Conservation (phyloP, 2,113 vertebrate species). For the Prunella fulvescens region DNA sequence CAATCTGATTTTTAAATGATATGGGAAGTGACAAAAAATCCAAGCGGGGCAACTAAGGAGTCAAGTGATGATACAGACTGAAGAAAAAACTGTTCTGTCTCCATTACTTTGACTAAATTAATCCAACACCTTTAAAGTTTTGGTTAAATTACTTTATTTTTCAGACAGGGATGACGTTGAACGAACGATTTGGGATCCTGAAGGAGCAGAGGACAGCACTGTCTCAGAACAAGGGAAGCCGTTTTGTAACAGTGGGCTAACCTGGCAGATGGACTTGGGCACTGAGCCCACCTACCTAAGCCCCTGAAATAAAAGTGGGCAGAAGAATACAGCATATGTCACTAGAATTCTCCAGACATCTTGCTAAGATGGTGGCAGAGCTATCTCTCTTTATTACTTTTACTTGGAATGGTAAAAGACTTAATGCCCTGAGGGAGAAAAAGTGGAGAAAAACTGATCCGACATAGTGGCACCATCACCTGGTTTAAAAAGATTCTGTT, state of each 20-base stretch:
- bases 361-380: constrained; percentile 62
- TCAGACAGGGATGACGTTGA: constrained; percentile 92
- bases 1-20: neutral
- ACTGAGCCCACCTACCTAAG: constrained; percentile 4
- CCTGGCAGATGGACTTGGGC: neutral
- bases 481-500: constrained; percentile 42
- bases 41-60: neutral
- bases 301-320: constrained; percentile 32
- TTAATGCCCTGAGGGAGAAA: constrained; percentile 26
- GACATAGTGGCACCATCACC: constrained; percentile 2
- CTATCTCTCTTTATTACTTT: constrained; percentile 56
- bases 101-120: neutral
- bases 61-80: neutral
- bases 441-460: constrained; percentile 10
- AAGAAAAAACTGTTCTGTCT: neutral
- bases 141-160: constrained; percentile 4
- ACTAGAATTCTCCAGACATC: constrained; percentile 63
- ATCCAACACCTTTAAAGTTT: neutral
- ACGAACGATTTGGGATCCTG: constrained; percentile 92
- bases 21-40: neutral
- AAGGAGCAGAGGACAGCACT: constrained; percentile 84
- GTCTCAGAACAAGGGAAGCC: constrained; percentile 82
- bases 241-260: constrained; percentile 91
- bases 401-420: constrained; percentile 59
- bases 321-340: constrained; percentile 40